Conservation (phyloP, 2,797 vertebrate species). For the Megalops cyprinoides region DNA sequence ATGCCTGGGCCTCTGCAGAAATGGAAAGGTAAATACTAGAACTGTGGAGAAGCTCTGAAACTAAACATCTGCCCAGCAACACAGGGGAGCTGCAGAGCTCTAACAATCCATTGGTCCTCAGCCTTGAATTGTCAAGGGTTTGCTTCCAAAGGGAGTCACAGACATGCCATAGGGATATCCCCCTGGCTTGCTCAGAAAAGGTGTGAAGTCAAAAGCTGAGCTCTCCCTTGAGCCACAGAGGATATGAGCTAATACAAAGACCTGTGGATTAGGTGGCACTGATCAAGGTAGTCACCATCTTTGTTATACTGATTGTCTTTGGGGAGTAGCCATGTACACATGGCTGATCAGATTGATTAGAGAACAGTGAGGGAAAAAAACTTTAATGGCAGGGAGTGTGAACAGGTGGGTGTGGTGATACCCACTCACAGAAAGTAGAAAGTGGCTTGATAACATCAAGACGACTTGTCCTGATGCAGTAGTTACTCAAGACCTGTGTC, state of each 20-base stretch:
- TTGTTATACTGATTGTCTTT: no score
- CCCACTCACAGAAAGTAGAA: not conserved
- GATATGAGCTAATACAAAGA: no score
- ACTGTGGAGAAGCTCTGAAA: not conserved
- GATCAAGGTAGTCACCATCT: no score
- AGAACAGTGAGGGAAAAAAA: no score
- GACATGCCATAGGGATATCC: not conserved
- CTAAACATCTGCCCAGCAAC: conserved; percentile 1
- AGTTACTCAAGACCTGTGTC: no score
- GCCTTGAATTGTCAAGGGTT: not conserved
- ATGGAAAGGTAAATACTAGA: not conserved
- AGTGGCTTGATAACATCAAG: no score
- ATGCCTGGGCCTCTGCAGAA: not conserved
- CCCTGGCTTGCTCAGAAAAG: not conserved
- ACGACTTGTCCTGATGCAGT: no score
- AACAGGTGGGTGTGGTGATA: not conserved
- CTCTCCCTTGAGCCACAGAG: no score
- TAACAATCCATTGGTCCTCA: not conserved
- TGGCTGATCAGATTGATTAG: not conserved
- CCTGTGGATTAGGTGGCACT: no score
- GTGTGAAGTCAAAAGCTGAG: not conserved
- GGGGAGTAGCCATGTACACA: no score
- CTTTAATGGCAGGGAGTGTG: not conserved
- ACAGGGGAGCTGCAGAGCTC: not conserved
- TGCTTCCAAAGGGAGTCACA: not conserved